Conservation (phyloP, 2,888 invertebrate species). For the Podabrus alpinus region DNA sequence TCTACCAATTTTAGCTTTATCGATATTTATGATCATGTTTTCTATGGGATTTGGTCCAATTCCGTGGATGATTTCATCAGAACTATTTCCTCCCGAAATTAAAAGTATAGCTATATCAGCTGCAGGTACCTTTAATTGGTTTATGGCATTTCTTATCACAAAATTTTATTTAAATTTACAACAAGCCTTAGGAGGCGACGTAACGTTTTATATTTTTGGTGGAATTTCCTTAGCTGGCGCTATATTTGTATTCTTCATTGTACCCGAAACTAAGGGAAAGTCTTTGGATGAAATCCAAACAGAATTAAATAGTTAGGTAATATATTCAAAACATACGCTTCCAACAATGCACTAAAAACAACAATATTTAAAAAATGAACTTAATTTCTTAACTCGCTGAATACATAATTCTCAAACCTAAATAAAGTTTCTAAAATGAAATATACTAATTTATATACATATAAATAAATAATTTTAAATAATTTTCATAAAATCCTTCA, state of each 20-base stretch:
- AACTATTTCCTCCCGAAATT: conserved; percentile 79
- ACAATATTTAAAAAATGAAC: no score
- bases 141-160: conserved; percentile 79
- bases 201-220: conserved; percentile 77
- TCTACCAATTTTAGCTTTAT: conserved; percentile 75
- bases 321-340: not conserved
- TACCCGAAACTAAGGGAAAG: conserved; percentile 73
- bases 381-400: no score
- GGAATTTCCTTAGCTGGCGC: conserved; percentile 67
- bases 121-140: conserved; percentile 82
- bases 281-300: conserved; percentile 69
- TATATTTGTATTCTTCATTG: conserved; percentile 68
- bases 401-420: no score
- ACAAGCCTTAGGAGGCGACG: conserved; percentile 61
- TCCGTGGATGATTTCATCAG: conserved; percentile 85
- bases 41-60: conserved; percentile 86
- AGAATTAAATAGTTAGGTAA: conserved; percentile 47
- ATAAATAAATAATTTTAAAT: no score
- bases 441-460: no score
- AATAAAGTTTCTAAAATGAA: no score
- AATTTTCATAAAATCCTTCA: no score
- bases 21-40: conserved; percentile 78
- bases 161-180: conserved; percentile 69
- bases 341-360: not conserved
- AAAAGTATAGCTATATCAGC: conserved; percentile 77